phyloP scores from a whole-genome alignment of 1,140 invertebrate species.

The Dryas iulia region DNA sequence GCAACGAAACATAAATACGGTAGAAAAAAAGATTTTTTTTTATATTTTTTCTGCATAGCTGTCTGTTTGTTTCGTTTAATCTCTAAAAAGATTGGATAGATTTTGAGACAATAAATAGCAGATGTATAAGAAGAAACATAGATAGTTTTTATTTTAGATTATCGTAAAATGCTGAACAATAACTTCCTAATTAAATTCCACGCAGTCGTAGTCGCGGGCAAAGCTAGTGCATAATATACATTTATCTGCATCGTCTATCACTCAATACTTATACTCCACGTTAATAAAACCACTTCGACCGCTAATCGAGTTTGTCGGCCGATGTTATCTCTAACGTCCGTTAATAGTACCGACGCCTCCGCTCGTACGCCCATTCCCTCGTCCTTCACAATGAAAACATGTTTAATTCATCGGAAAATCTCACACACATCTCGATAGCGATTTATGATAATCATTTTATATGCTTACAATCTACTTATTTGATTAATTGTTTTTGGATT shows the following conservation, averaged over 20 bases:
- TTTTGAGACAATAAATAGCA: too few relatives aligned
- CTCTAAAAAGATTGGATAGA: too few relatives aligned
- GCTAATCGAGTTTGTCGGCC: constrained; percentile 78
- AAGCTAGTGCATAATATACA: too few relatives aligned
- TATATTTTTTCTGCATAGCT: too few relatives aligned
- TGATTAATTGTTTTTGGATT: background rate
- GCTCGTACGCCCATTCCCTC: constrained; percentile 36
- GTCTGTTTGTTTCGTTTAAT: too few relatives aligned
- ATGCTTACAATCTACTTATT: constrained; percentile 8
- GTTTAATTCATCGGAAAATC: constrained; percentile 64
- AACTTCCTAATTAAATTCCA: too few relatives aligned
- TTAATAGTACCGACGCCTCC: constrained; percentile 73
- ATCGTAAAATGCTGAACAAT: too few relatives aligned
- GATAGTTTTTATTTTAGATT: too few relatives aligned
- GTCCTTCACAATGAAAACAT: constrained; percentile 50
- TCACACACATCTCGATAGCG: constrained; percentile 36
- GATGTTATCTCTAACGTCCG: constrained; percentile 73
- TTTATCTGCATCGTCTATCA: background rate
- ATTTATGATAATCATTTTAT: constrained; percentile 40
- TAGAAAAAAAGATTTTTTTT: too few relatives aligned
- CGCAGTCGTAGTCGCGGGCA: too few relatives aligned
- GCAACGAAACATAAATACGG: too few relatives aligned
- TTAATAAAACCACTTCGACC: constrained; percentile 54
- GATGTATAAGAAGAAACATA: too few relatives aligned
- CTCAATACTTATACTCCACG: background rate